Percentiles rank a stretch among this genome's conserved stretches.
These are phyloP conservation scores for Agrochola circellaris DNA, from an alignment of 2,888 invertebrate genomes.

Conservation along the genomic window DNA sequence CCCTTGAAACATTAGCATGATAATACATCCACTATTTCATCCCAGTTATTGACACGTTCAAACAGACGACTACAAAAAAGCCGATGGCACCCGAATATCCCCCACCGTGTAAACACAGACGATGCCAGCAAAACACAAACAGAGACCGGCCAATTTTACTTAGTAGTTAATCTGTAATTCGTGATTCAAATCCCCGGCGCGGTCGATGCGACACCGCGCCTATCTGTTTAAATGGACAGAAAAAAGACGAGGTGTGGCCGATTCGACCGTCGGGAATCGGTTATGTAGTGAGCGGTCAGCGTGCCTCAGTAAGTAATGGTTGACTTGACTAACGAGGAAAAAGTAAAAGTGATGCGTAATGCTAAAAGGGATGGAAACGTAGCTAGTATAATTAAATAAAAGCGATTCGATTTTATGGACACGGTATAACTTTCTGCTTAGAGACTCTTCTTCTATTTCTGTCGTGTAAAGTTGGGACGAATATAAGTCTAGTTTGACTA, in stretches of 20 bases:
- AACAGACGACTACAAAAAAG: slow-evolving; percentile 26
- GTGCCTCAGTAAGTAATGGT: slow-evolving; percentile 47
- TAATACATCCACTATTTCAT: slow-evolving; percentile 41
- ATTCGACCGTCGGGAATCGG: slow-evolving; percentile 63
- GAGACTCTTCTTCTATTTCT: not conserved
- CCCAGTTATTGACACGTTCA: slow-evolving; percentile 39
- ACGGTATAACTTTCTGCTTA: not conserved
- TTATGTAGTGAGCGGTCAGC: slow-evolving; percentile 63
- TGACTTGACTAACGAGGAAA: slow-evolving; percentile 39
- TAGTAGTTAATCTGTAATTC: slow-evolving; percentile 83
- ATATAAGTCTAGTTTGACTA: not conserved
- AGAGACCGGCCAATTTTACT: slow-evolving; percentile 75
- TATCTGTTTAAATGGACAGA: slow-evolving; percentile 81
- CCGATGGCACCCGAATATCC: slow-evolving; percentile 26
- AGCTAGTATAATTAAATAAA: slow-evolving; percentile 17
- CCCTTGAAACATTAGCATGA: slow-evolving; percentile 31
- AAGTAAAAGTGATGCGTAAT: slow-evolving; percentile 43
- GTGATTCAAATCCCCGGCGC: slow-evolving; percentile 77
- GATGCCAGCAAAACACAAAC: slow-evolving; percentile 58
- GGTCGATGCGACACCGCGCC: slow-evolving; percentile 80
- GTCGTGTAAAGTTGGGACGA: not conserved
- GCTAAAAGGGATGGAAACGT: slow-evolving; percentile 20
- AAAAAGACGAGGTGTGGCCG: slow-evolving; percentile 79
- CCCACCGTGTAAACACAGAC: slow-evolving; percentile 40
- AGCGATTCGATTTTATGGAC: slow-evolving; percentile 5